Percentiles rank a stretch among this genome's conserved stretches.
Conservation (phyloP, 92 coral and sea anemone genomes). For the Porites rus region DNA sequence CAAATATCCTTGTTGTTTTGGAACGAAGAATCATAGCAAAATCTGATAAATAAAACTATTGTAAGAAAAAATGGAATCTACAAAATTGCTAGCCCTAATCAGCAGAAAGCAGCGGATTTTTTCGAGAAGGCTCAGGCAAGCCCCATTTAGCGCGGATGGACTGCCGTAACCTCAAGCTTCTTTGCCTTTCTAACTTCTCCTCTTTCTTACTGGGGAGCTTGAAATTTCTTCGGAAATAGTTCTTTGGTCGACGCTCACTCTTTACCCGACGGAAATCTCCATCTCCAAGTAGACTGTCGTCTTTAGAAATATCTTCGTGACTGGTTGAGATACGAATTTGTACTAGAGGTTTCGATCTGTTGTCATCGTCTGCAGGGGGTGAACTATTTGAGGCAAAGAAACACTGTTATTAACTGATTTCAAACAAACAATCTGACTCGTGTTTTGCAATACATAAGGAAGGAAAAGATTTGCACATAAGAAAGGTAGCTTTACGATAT, state of each 20-base stretch:
- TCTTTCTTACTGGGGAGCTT: conserved; percentile 65
- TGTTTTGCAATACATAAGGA: too few species aligned
- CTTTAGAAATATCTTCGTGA: conserved; percentile 51
- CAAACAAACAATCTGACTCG: not conserved
- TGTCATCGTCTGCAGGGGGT: conserved; percentile 1
- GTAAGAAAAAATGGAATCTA: not conserved
- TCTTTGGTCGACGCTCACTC: conserved; percentile 81
- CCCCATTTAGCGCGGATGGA: conserved; percentile 87
- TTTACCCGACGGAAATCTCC: conserved; percentile 80
- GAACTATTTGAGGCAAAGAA: not conserved
- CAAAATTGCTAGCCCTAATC: not conserved
- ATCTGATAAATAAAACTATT: not conserved
- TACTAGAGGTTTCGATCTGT: conserved; percentile 19
- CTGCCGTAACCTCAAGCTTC: conserved; percentile 79
- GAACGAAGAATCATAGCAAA: too few species aligned
- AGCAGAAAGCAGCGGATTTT: conserved; percentile 32
- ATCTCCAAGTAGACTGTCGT: conserved; percentile 35
- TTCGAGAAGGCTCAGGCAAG: conserved; percentile 45
- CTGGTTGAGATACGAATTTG: conserved; percentile 34
- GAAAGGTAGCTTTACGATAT: too few species aligned
- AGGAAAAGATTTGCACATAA: not conserved
- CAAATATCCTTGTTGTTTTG: too few species aligned
- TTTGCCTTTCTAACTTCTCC: conserved; percentile 81
- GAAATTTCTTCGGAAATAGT: conserved; percentile 72
- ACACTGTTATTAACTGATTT: not conserved